A percentile compares a stretch with the other conserved stretches of the same genome.
Evolutionary conservation across 2,797 vertebrate genomes (phyloP).

Genomic region (Fundulus diaphanus): DNA sequence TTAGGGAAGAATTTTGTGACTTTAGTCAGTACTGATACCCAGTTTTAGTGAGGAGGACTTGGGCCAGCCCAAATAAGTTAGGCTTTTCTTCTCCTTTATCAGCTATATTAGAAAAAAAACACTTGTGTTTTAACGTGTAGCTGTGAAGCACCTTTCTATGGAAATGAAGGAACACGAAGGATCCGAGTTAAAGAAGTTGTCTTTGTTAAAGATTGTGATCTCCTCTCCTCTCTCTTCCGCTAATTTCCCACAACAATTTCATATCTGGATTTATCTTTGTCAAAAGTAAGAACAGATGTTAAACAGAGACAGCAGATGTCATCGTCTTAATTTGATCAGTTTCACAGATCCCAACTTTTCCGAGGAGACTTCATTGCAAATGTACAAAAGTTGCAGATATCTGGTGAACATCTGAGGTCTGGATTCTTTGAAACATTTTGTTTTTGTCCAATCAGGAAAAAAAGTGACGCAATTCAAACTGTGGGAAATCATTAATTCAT

Average conservation of each 20-base stretch:
- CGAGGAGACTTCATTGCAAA: conserved; percentile 19
- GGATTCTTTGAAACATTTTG: neutral
- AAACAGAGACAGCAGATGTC: conserved; percentile 44
- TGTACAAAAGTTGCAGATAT: conserved; percentile 10
- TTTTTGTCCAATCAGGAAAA: too few species aligned
- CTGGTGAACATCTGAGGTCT: conserved; percentile 25
- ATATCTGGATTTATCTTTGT: conserved; percentile 17
- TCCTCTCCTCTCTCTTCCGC: neutral
- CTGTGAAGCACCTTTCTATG: neutral
- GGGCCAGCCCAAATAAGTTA: neutral
- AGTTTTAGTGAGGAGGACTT: neutral
- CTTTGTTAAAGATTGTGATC: neutral
- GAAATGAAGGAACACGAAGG: neutral
- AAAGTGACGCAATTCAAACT: conserved; percentile 15
- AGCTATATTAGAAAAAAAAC: neutral
- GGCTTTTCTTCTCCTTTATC: neutral
- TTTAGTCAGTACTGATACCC: neutral
- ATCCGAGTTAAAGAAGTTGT: neutral
- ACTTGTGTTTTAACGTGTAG: neutral
- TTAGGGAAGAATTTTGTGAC: neutral
- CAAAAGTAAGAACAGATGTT: conserved; percentile 43
- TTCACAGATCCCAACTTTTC: conserved; percentile 10
- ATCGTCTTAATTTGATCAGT: conserved; percentile 19
- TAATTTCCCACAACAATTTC: conserved; percentile 18
- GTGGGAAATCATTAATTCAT: conserved; percentile 2